Percentiles rank a stretch among this genome's conserved stretches.
Evolutionary conservation across 1,140 invertebrate genomes (phyloP).

Genomic region (Penaeus vannamei): DNA sequence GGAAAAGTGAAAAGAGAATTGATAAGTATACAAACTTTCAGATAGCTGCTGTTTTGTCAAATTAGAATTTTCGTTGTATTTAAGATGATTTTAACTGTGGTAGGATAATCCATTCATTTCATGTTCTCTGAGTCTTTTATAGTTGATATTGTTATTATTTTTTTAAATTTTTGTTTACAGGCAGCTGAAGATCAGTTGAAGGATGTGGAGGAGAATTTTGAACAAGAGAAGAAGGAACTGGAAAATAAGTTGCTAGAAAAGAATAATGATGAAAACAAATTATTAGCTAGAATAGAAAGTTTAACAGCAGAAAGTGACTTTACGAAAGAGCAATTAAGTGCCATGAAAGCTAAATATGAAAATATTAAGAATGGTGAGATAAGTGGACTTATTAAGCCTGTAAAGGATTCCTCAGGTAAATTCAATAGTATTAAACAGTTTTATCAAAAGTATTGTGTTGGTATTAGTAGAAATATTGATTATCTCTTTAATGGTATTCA

Average conservation of each 20-base stretch:
- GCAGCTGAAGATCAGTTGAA: conserved; percentile 74
- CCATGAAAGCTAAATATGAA: conserved; percentile 69
- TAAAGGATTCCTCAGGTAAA: conserved; percentile 67
- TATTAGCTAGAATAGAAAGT: conserved; percentile 69
- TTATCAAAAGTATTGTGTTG: neutral
- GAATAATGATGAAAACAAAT: conserved; percentile 71
- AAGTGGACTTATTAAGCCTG: conserved; percentile 52
- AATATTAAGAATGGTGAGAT: conserved; percentile 65
- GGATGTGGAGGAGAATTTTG: conserved; percentile 73
- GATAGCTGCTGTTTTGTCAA: too few relatives aligned
- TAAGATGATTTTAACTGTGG: neutral
- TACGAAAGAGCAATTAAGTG: conserved; percentile 72
- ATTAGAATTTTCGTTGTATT: too few relatives aligned
- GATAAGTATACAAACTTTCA: conserved; percentile 6
- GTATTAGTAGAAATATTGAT: conserved; percentile 1
- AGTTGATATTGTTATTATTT: neutral
- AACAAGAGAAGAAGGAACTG: conserved; percentile 74
- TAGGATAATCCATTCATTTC: neutral
- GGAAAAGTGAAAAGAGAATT: neutral
- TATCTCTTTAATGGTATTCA: neutral
- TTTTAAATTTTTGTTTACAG: conserved; percentile 68
- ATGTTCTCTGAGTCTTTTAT: neutral
- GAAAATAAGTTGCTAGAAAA: conserved; percentile 73
- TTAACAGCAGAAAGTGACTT: conserved; percentile 73
- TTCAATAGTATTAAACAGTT: conserved; percentile 65